Conservation (phyloP, 2,797 vertebrate species). For the Rhinoraja longicauda region DNA sequence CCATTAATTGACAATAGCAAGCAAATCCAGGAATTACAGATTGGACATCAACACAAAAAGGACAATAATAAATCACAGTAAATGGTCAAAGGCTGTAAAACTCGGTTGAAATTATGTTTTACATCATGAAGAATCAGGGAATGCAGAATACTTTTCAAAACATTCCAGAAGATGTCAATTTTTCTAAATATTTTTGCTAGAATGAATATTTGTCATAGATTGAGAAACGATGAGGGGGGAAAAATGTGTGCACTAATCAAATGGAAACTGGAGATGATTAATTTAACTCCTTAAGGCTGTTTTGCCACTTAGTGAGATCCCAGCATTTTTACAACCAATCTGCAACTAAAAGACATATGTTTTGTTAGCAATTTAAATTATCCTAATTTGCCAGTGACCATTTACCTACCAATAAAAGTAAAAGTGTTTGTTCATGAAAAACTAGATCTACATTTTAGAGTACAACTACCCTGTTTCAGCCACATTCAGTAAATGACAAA, state of each 20-base stretch:
- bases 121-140: background rate
- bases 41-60: background rate
- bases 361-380: too few relatives aligned
- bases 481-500: background rate
- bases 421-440: too few relatives aligned
- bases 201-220: background rate
- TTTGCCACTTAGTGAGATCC: too few relatives aligned
- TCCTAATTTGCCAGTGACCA: too few relatives aligned
- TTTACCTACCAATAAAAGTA: too few relatives aligned
- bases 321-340: too few relatives aligned
- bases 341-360: too few relatives aligned
- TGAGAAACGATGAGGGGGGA: background rate
- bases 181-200: background rate
- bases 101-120: background rate
- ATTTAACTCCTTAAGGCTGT: too few relatives aligned
- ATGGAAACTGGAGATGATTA: too few relatives aligned
- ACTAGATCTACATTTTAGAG: too few relatives aligned
- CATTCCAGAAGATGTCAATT: background rate
- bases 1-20: background rate
- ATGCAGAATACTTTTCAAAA: background rate
- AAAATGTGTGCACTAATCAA: background rate
- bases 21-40: background rate
- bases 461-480: too few relatives aligned
- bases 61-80: background rate
- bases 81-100: background rate